A percentile compares a stretch with the other conserved stretches of the same genome.
Evolutionary conservation across 2,888 invertebrate genomes (phyloP).

Genomic region (Dendrolimus pini): DNA sequence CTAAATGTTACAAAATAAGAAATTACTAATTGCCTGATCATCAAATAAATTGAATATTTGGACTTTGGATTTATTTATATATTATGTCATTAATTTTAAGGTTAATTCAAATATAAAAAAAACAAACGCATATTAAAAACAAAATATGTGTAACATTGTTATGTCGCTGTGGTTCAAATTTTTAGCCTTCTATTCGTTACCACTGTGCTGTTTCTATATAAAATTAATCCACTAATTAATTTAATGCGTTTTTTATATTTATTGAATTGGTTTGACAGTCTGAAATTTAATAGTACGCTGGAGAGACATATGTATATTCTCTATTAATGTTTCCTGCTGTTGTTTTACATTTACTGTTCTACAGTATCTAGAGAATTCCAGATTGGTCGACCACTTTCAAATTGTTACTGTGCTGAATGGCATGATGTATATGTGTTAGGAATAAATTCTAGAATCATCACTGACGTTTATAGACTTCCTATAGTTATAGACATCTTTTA

Average conservation of each 20-base stretch:
- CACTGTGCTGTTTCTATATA: slow-evolving; percentile 45
- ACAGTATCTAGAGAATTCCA: neutral
- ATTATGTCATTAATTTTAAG: too few species aligned
- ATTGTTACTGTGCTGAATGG: slow-evolving; percentile 30
- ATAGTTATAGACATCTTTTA: slow-evolving; percentile 17
- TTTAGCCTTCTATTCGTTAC: slow-evolving; percentile 44
- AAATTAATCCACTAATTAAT: slow-evolving; percentile 40
- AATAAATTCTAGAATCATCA: slow-evolving; percentile 9
- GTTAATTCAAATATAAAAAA: too few species aligned
- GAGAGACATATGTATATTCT: too few species aligned
- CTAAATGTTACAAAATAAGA: too few species aligned
- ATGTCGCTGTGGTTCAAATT: slow-evolving; percentile 35
- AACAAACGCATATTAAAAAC: too few species aligned
- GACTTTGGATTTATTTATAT: too few species aligned
- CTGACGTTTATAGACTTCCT: neutral
- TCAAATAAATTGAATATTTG: too few species aligned
- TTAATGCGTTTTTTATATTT: neutral
- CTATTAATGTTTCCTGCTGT: neutral
- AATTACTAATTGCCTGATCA: too few species aligned
- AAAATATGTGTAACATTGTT: neutral
- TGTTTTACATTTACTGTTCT: neutral
- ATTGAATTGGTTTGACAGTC: neutral
- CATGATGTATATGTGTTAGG: slow-evolving; percentile 68
- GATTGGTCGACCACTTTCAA: slow-evolving; percentile 8
- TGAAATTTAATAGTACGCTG: neutral